A percentile compares a stretch with the other conserved stretches of the same genome.
Evolutionary conservation across 2,113 vertebrate species (phyloP).

Genomic region (Oostethus manadensis): DNA sequence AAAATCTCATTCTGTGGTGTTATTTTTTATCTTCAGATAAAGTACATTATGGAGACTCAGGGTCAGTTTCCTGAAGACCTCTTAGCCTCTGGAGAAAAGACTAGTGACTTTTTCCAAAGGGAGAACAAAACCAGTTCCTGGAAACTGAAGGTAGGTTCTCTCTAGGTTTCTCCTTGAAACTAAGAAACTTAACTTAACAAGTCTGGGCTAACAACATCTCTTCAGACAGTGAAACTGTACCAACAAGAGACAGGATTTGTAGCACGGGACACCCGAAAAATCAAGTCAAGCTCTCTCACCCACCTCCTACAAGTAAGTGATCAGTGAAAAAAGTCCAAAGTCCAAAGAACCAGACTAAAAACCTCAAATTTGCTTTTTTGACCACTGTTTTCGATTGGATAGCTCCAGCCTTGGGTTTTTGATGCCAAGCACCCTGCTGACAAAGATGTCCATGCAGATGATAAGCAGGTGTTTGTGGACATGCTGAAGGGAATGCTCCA

Average conservation of each 20-base stretch:
- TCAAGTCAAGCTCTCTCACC: neutral
- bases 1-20: neutral
- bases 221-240: neutral
- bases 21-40: neutral
- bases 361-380: too few species aligned
- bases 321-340: neutral
- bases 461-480: conserved; percentile 7
- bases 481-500: conserved; percentile 1
- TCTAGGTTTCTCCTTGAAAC: too few species aligned
- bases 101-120: neutral
- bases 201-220: neutral
- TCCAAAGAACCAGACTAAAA: neutral
- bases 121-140: conserved; percentile 1
- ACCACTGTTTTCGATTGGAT: neutral
- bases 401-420: conserved; percentile 1
- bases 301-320: conserved; percentile 2
- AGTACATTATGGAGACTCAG: conserved; percentile 1
- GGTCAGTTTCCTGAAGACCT: conserved; percentile 4
- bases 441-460: neutral
- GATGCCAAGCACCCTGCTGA: neutral
- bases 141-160: neutral
- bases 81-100: neutral
- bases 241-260: conserved; percentile 1
- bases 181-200: neutral
- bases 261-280: conserved; percentile 1